Evolutionary conservation across 2,888 invertebrate genomes (phyloP), one percentile per base, ranked within the genome.

Genomic region (Petrolisthes cinctipes): DNA sequence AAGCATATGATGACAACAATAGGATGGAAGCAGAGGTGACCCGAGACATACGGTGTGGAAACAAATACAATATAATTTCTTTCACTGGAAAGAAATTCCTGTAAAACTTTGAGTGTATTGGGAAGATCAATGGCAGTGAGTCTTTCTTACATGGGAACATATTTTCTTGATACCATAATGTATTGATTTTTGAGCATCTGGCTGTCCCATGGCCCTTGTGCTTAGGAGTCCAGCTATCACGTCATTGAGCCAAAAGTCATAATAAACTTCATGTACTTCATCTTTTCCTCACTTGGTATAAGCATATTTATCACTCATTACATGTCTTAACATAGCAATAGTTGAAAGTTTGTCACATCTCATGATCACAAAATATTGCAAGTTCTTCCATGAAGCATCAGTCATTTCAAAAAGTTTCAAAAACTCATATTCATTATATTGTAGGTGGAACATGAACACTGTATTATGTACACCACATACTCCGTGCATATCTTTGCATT

Each of bases 131-230:
- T 71, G 71, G 71, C 71, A 17, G 17, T 6, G 71, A 71, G 71
- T 71, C 71, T 71, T 71, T 71, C 71, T n/a, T 20, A 17, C 20
- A 71, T 17, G 71, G 71, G 71, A 71, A 71, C 71, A 71, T 71
- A 17, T 6, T 6, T 71, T 71, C 71, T n/a, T 71, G 20, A 17
- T 71, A 37, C 37, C 37, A 37, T 37, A 37, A 37, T 37, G 37
- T 37, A 37, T 37, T 37, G 37, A 37, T 37, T 37, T 37, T 37
- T 37, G 37, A 37, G 37, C 37, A 37, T 37, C 37, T 37, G 37
- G 37, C 37, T 37, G 37, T 37, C 37, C 37, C 37, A 37, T 37
- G 37, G 37, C 37, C 37, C 37, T 2, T 37, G 37, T 37, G 37
- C 37, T 37, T 37, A 37, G 37, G 37, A 37, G 0, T 0, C 37